Base-by-base conservation (phyloP, 2,113 vertebrate genomes). In the Pica pica region DNA sequence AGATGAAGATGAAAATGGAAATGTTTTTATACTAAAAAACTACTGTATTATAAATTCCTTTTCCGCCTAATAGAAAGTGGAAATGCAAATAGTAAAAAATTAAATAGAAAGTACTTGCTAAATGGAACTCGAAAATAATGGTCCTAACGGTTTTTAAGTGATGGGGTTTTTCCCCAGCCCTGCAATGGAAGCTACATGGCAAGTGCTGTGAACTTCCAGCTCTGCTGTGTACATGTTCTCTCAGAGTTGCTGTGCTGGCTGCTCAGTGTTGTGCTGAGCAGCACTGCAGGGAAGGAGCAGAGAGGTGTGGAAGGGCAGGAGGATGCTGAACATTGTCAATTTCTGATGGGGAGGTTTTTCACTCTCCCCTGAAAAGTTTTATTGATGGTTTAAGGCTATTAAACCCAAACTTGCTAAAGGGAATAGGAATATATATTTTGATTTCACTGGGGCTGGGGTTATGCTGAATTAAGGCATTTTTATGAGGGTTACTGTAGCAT, bases 131-230 rank as follows among this genome's bases (percentile, higher is more conserved):
- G 4, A 67, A 79, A 86, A 86, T 71, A 89, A 67, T 49, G 19
- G 7, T 10, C 50, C 37, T 79, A 16, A 33, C 33, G 8, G 2
- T 30, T 86, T 91, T 75, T 52, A 63, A 11, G 11, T 39, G 26
- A 11, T 21, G 31, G 2, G 2, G 0, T 10, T 70, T 75, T 57
- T 24, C 11, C 16, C 31, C 39, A 57, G 0, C 3, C 7, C 17
- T 83, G 5, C 27, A 61, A 10, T 49, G 50, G 80, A 73, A 78
- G 44, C 23, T 47, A 5, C 18, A 28, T 6, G 13, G 50, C 8
- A 61, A 39, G 28, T 24, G 24, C 16, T 2, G 2, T 41, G 46
- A 67, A 4, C 1, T 53, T 52, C 6, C 56, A 82, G 31, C 27
- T 60, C 19, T 61, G 11, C 16, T 41, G 17, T 68, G 26, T 33